phyloP scores from a whole-genome alignment of 2,888 invertebrate genomes.

The Torymus aiolomorphi region DNA sequence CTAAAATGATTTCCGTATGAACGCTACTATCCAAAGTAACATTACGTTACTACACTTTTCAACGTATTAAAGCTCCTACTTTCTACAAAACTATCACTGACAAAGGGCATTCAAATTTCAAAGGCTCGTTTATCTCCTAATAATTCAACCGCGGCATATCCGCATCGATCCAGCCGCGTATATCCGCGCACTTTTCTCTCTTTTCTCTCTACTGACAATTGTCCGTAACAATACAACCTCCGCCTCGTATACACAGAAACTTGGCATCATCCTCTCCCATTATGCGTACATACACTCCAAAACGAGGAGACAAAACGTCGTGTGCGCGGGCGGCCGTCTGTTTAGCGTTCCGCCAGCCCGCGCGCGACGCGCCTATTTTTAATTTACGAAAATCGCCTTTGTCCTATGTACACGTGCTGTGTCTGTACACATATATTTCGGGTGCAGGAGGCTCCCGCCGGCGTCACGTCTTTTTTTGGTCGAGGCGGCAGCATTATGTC shows the following conservation, averaged over 20 bases:
- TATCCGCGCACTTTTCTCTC: too few species aligned
- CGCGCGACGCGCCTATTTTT: constrained; percentile 14
- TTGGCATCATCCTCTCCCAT: constrained; percentile 11
- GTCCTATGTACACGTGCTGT: background rate
- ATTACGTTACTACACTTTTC: too few species aligned
- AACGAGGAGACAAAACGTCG: too few species aligned
- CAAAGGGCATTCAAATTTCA: too few species aligned
- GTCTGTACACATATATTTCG: constrained; percentile 20
- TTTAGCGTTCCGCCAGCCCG: background rate
- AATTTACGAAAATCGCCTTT: constrained; percentile 32
- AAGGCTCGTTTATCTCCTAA: too few species aligned
- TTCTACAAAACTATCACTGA: too few species aligned
- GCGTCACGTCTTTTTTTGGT: background rate
- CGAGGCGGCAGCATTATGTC: background rate
- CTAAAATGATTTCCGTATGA: too few species aligned
- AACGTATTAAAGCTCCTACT: too few species aligned
- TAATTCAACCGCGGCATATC: too few species aligned
- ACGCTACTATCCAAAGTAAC: too few species aligned
- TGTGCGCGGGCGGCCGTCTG: too few species aligned
- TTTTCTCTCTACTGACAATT: background rate
- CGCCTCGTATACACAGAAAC: background rate
- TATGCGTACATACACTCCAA: background rate
- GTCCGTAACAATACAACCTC: background rate
- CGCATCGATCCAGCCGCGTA: too few species aligned
- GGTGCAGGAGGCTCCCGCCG: background rate